phyloP scores from a whole-genome alignment of 2,113 vertebrate species.

The Rhadina sibilatrix region DNA sequence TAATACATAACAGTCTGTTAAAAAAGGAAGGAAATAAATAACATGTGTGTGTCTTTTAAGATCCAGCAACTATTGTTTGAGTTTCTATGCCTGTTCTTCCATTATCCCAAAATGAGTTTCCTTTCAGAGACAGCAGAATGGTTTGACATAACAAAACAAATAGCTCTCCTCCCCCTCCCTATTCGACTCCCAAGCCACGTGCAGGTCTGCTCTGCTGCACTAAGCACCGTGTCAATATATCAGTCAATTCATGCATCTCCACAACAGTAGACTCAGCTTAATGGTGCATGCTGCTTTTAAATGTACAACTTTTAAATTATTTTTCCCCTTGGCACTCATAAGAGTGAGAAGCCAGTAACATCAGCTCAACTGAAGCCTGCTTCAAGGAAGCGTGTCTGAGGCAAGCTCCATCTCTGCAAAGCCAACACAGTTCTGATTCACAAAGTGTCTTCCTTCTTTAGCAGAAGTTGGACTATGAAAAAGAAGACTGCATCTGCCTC shows the following conservation, averaged over 20 bases:
- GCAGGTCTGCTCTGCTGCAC: conserved; percentile 23
- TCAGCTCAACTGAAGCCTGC: not conserved
- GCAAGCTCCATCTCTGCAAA: not conserved
- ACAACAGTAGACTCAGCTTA: conserved; percentile 29
- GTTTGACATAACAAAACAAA: conserved; percentile 52
- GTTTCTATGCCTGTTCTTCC: conserved; percentile 41
- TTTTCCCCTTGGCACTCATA: not conserved
- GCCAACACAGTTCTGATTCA: not conserved
- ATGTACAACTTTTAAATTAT: conserved; percentile 13
- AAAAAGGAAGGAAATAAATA: conserved; percentile 56
- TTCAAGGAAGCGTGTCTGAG: not conserved
- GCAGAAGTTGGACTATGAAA: not conserved
- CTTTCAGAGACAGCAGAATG: conserved; percentile 57
- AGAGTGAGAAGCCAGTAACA: not conserved
- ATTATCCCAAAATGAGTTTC: conserved; percentile 62
- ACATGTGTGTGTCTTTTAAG: conserved; percentile 16
- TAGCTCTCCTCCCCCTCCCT: conserved; percentile 35
- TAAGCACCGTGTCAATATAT: conserved; percentile 37
- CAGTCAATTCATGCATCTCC: conserved; percentile 14
- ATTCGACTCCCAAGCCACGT: conserved; percentile 30
- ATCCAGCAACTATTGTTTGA: conserved; percentile 32
- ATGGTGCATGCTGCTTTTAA: conserved; percentile 30
- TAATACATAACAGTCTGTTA: not conserved
- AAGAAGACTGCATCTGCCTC: not conserved
- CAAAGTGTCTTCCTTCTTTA: not conserved